Evolutionary conservation across 2,113 vertebrate species (phyloP).

Genomic region (Anarrhichthys ocellatus): DNA sequence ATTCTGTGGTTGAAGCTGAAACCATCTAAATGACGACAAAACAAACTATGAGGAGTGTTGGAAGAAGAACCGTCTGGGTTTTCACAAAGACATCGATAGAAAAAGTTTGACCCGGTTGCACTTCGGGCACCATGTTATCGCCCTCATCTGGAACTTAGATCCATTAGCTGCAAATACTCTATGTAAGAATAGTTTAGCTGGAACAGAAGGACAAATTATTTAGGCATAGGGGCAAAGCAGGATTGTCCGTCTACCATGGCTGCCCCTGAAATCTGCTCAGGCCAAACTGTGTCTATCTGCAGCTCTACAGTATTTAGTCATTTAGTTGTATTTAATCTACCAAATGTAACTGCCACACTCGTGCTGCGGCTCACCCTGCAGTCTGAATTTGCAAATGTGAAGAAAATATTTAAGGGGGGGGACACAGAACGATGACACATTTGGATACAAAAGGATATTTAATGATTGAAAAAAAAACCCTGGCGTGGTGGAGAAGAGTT

Average conservation of each 20-base stretch:
- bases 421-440: conserved; percentile 61
- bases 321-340: conserved; percentile 74
- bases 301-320: conserved; percentile 84
- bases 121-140: conserved; percentile 55
- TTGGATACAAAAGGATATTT: conserved; percentile 83
- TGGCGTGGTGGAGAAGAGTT: conserved; percentile 80
- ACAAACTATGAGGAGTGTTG: conserved; percentile 85
- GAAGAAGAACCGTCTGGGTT: conserved; percentile 86
- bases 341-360: conserved; percentile 91
- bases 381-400: conserved; percentile 85
- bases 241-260: conserved; percentile 43
- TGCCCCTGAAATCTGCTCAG: conserved; percentile 63
- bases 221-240: conserved; percentile 45
- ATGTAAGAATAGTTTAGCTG: conserved; percentile 51
- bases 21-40: conserved; percentile 90
- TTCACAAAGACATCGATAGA: conserved; percentile 47
- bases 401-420: conserved; percentile 57
- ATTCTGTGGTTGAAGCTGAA: conserved; percentile 88
- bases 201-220: conserved; percentile 49
- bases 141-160: conserved; percentile 52
- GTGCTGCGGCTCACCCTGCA: conserved; percentile 86
- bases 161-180: conserved; percentile 54
- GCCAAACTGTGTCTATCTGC: conserved; percentile 61
- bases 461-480: conserved; percentile 54
- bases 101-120: conserved; percentile 67